phyloP scores from a whole-genome alignment of 2,888 invertebrate species.

The Cephus nigrinus region DNA sequence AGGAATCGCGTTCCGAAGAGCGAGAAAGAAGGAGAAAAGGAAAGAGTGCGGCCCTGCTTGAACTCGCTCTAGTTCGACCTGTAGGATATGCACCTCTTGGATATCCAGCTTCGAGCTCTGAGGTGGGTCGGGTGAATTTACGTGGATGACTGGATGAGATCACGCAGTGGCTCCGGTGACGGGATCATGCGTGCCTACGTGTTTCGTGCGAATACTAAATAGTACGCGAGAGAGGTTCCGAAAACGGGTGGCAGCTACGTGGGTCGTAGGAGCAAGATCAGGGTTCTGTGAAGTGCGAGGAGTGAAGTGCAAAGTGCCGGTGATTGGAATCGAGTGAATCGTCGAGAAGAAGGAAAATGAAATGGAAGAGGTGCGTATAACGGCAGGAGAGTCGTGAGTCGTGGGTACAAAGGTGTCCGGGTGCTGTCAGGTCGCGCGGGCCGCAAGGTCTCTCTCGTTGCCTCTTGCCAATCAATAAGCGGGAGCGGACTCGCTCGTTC shows the following conservation, averaged over 20 bases:
- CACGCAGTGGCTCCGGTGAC: neutral
- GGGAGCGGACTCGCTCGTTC: constrained; percentile 35
- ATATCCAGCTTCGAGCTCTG: neutral
- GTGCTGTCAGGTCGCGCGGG: constrained; percentile 19
- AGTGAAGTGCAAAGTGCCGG: neutral
- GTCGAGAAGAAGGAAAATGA: constrained; percentile 70
- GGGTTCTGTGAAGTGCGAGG: neutral
- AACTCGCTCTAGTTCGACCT: constrained; percentile 12
- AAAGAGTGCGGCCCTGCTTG: constrained; percentile 26
- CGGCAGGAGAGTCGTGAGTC: constrained; percentile 65
- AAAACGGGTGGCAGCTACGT: neutral
- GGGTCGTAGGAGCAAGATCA: neutral
- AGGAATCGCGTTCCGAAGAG: neutral
- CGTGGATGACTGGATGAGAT: neutral
- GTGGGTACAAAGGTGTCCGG: constrained; percentile 46
- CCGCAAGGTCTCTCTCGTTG: constrained; percentile 35
- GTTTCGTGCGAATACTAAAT: neutral
- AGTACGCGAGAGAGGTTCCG: neutral
- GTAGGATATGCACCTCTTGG: neutral
- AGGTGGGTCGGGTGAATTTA: neutral
- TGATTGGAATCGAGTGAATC: neutral
- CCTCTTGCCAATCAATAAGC: constrained; percentile 44
- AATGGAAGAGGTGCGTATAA: constrained; percentile 69
- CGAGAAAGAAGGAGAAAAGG: neutral
- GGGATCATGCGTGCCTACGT: neutral